Conservation (phyloP, 2,888 invertebrate genomes). For the Stenurella melanura region DNA sequence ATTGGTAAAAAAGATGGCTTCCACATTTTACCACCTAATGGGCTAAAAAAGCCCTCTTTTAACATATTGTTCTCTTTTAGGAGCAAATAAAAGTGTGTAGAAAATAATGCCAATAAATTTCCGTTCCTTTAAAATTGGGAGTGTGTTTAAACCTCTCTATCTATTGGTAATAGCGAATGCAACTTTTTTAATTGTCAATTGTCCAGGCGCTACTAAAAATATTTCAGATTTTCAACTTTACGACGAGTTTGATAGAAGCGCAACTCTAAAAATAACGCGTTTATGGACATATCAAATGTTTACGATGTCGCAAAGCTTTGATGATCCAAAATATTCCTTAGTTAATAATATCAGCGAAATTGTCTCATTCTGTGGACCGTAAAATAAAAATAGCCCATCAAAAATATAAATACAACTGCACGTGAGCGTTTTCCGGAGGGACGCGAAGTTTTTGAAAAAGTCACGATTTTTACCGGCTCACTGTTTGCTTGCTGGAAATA, state of each 20-base stretch:
- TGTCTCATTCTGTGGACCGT: conserved; percentile 11
- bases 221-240: background rate
- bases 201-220: background rate
- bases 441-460: background rate
- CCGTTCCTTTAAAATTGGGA: too few relatives aligned
- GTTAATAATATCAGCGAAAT: background rate
- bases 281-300: background rate
- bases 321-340: background rate
- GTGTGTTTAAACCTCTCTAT: too few relatives aligned
- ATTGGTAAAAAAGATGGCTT: too few relatives aligned
- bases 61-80: too few relatives aligned
- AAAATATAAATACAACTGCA: background rate
- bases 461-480: too few relatives aligned
- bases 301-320: conserved; percentile 2
- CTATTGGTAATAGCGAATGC: too few relatives aligned
- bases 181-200: background rate
- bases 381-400: conserved; percentile 19
- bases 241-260: background rate
- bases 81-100: too few relatives aligned
- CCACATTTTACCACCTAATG: too few relatives aligned
- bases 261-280: background rate
- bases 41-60: too few relatives aligned
- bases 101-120: too few relatives aligned
- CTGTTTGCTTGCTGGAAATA: background rate
- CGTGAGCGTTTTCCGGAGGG: conserved; percentile 1